Base-by-base conservation (phyloP, 1,140 invertebrate species). In the Gonatopus flavifemur region DNA sequence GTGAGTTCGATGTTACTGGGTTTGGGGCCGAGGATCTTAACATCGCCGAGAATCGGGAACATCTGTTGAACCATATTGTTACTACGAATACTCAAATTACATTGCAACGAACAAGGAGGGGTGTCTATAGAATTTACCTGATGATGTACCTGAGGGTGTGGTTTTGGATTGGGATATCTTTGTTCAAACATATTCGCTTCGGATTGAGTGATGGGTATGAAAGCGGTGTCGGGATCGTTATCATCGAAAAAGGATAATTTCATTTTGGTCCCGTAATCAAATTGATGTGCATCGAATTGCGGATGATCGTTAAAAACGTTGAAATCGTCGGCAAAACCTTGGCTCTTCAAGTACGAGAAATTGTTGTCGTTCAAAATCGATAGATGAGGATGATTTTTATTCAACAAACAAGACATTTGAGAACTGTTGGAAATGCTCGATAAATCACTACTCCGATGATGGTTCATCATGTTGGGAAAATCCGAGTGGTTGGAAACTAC, bases 11-110 rank as follows among this genome's bases (percentile, higher is more conserved):
- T 37, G 25, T 15, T 25, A 21, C 60, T 51, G 37, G 62, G 63
- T 15, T 69, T 70, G 13, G 67, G 55, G 2, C 67, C 69, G 2
- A 68, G 44, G 9, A 66, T 57, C 42, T 67, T 72, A 19, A 69
- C 53, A 5, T 69, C 62, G 7, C 52, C 39, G 22, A 64, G 37
- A 8, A 52, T 55, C 4, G 60, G 33, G 18, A 48, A 55, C 13
- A 55, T 21, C 18, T 53, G 22, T 55, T n/a, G n/a, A n/a, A 16
- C 39, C 41, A 1, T 44, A 16, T 6, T 44, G n/a, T n/a, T n/a
- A n/a, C n/a, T n/a, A n/a, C n/a, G n/a, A n/a, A n/a, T n/a, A n/a
- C n/a, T n/a, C n/a, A n/a, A n/a, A n/a, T n/a, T n/a, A n/a, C n/a
- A n/a, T n/a, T n/a, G n/a, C n/a, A n/a, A n/a, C n/a, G n/a, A n/a